Evolutionary conservation across 2,797 vertebrate species (phyloP).

Genomic region (Myripristis jacobus): DNA sequence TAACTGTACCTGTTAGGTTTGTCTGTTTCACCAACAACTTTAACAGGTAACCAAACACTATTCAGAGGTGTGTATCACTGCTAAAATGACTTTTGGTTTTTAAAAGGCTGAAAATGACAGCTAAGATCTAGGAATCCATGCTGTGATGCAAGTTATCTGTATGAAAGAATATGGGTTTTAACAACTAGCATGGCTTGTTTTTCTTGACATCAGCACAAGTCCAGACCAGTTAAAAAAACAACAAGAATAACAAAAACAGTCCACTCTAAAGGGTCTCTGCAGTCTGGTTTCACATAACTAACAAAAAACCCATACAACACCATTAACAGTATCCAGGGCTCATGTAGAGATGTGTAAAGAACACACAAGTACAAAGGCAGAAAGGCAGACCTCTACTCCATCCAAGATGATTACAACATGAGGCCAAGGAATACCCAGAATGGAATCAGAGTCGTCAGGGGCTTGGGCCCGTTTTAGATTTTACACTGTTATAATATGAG

Average conservation of each 20-base stretch:
- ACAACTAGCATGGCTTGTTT: background rate
- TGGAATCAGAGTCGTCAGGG: conserved; percentile 8
- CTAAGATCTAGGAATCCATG: too few species aligned
- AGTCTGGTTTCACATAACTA: conserved; percentile 44
- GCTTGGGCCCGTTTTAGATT: conserved; percentile 35
- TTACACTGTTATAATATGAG: conserved; percentile 11
- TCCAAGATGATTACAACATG: conserved; percentile 10
- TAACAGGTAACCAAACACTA: too few species aligned
- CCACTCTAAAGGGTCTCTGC: conserved; percentile 7
- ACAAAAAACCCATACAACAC: conserved; percentile 21
- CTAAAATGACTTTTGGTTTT: too few species aligned
- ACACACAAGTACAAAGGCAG: conserved; percentile 15
- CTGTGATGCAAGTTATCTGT: too few species aligned
- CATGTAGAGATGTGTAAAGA: conserved; percentile 20
- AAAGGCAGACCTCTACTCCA: conserved; percentile 7
- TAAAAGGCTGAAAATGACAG: too few species aligned
- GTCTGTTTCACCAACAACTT: too few species aligned
- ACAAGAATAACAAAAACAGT: too few species aligned
- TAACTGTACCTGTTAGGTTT: too few species aligned
- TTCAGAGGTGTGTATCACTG: too few species aligned
- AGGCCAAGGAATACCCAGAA: background rate
- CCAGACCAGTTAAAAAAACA: conserved; percentile 6
- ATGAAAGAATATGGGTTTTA: too few species aligned
- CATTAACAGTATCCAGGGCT: conserved; percentile 23
- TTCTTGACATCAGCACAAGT: background rate